Evolutionary conservation across 2,113 vertebrate genomes (phyloP).

Genomic region (Cochlearius cochlearius): DNA sequence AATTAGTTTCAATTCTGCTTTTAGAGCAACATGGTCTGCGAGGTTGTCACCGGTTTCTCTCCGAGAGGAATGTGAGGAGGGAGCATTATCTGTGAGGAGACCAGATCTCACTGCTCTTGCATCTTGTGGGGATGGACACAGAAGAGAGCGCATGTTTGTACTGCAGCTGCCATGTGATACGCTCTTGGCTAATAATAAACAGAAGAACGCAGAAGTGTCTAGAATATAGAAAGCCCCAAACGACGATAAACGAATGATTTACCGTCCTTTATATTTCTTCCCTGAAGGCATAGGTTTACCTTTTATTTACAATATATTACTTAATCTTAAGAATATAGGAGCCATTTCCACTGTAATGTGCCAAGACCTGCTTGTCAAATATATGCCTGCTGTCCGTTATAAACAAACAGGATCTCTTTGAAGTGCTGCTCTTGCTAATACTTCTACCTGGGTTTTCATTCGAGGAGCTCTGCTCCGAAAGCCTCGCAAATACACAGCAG

Average conservation of each 20-base stretch:
- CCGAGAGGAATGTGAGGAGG: not conserved
- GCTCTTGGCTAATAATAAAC: not conserved
- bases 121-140: not conserved
- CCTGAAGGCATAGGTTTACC: not conserved
- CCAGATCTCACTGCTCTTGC: not conserved
- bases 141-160: not conserved
- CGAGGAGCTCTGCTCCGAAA: not conserved
- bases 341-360: not conserved
- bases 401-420: not conserved
- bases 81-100: not conserved
- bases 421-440: not conserved
- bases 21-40: not conserved
- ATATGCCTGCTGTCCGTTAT: not conserved
- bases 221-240: not conserved
- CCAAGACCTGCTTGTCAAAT: not conserved
- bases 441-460: not conserved
- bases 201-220: not conserved
- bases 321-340: not conserved
- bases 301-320: not conserved
- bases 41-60: not conserved
- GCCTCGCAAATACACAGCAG: not conserved
- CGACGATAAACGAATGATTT: not conserved
- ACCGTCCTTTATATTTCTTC: not conserved
- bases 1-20: slow-evolving; percentile 28
- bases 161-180: not conserved